Evolutionary conservation across 2,888 invertebrate species (phyloP).

Genomic region (Hirudinaria manillensis): DNA sequence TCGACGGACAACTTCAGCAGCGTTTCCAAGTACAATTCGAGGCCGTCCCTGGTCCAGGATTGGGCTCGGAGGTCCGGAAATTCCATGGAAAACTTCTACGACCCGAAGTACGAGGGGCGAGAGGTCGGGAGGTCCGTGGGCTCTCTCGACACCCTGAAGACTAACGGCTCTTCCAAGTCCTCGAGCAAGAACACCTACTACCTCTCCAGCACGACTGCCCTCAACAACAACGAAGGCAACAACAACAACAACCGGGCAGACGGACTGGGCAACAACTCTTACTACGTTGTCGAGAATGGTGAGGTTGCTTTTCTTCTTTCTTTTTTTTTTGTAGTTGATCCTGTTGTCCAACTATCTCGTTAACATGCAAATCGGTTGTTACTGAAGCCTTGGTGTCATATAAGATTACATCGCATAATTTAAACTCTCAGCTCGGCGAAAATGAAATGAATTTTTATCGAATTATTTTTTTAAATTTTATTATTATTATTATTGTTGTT

Average conservation of each 20-base stretch:
- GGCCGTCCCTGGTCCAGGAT: not conserved
- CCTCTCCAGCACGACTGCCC: not conserved
- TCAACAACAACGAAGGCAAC: not conserved
- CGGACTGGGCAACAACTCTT: not conserved
- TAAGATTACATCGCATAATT: no score
- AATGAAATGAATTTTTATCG: no score
- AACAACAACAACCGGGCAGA: not conserved
- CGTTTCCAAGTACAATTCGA: constrained; percentile 8
- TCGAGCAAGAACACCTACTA: constrained; percentile 24
- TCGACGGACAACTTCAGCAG: constrained; percentile 14
- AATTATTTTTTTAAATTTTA: not conserved
- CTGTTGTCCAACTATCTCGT: not conserved
- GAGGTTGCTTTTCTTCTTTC: not conserved
- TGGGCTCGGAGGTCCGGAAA: no score
- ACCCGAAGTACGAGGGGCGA: no score
- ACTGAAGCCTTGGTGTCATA: no score
- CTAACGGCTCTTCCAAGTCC: constrained; percentile 1
- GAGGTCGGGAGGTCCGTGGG: not conserved
- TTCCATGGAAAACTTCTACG: no score
- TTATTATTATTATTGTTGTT: not conserved
- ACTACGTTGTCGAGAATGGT: constrained; percentile 2
- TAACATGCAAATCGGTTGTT: not conserved
- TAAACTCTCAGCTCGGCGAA: no score
- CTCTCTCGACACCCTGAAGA: constrained; percentile 13
- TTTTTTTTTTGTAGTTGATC: not conserved